Evolutionary conservation across 2,113 vertebrate species (phyloP).

Genomic region (human): GRCh38 chr19:18644001-18644500

Average conservation of each 20-base stretch:
- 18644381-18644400: background rate
- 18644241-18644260: background rate
- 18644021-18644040: background rate
- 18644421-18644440: background rate
- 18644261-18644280: background rate
- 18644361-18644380: fast-evolving
- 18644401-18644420: background rate
- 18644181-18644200: background rate
- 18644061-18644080: background rate
- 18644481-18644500: background rate
- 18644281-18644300: background rate
- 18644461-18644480: background rate
- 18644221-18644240: background rate
- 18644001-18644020: background rate
- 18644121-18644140: background rate
- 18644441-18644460: background rate
- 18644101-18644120: background rate
- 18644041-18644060: background rate
- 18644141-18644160: background rate
- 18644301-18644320: background rate
- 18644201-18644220: background rate
- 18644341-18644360: background rate
- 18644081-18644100: background rate
- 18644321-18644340: background rate
- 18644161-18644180: background rate